Evolutionary conservation across 2,797 vertebrate species (phyloP), one percentile per base, ranked within the genome.

Genomic region (Crenuchus spilurus): DNA sequence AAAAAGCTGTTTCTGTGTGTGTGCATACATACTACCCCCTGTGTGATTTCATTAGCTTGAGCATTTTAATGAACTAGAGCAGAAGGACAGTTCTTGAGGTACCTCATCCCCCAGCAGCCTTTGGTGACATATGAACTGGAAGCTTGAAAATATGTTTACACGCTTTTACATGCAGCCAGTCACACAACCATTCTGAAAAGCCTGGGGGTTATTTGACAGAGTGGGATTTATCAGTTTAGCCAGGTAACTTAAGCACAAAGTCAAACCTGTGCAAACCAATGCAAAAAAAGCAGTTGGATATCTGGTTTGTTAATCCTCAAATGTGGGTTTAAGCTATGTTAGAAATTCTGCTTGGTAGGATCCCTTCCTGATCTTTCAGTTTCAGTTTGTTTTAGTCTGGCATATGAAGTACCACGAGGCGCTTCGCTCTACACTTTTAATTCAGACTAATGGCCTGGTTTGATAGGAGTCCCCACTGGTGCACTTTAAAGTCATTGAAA

Each of bases 41-140:
- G 13, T 37, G 11, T n/a, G 13, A 24, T 49, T 71, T 33, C 30
- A 49, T 54, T 6, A 76, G 72, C 58, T 72, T 72, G 67, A 61
- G 51, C 77, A 66, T 77, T 73, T 42, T 55, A 67, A 85, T 82
- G 85, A 90, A 90, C 81, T 86, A 77, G 84, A 89, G 84, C 88
- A 90, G 85, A 90, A 90, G 72, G 78, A 66, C 33, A 7, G 75
- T 72, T 46, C 46, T 58, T 39, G 44, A 70, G 60, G 14, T 37
- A 13, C 33, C 26, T 52, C 24, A 55, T 48, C 33, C 37, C 41
- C 51, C 51, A 49, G 18, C 22, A 54, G 70, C 39, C 20, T 41
- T 44, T 20, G 22, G 41, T 61, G 33, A 37, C 26, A 51, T 30
- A 67, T 61, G 37, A 61, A 52, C 54, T 61, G 61, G 72, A 76